phyloP scores from a whole-genome alignment of 2,113 vertebrate species.

The Microtus richardsoni region DNA sequence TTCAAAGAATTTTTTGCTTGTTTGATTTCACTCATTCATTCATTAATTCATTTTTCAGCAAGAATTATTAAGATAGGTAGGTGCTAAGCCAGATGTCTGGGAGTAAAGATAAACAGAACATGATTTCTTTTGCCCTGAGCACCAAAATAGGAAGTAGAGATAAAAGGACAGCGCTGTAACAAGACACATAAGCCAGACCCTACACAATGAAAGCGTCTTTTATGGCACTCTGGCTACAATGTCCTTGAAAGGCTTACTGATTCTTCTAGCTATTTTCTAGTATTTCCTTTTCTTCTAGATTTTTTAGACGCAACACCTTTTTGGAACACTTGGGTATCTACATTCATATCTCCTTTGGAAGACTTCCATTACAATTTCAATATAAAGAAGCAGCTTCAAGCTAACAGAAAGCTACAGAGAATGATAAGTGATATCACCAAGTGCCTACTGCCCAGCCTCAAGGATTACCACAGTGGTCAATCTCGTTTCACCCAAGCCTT shows the following conservation, averaged over 20 bases:
- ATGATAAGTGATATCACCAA: not conserved
- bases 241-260: not conserved
- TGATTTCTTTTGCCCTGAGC: not conserved
- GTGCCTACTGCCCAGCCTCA: not conserved
- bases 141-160: not conserved
- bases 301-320: not conserved
- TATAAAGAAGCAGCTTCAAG: not conserved
- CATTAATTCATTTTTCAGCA: not conserved
- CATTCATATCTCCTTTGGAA: not conserved
- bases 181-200: not conserved
- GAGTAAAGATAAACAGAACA: not conserved
- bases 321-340: constrained; percentile 1
- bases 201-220: not conserved
- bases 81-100: not conserved
- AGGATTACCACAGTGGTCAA: not conserved
- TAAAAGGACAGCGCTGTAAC: not conserved
- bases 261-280: not conserved
- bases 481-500: not conserved
- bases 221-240: not conserved
- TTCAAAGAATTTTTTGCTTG: not conserved
- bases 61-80: not conserved
- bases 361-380: not conserved
- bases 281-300: not conserved
- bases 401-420: not conserved
- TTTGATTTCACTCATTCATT: not conserved